phyloP scores from a whole-genome alignment of 2,797 vertebrate species.

The Aldrovandia affinis region DNA sequence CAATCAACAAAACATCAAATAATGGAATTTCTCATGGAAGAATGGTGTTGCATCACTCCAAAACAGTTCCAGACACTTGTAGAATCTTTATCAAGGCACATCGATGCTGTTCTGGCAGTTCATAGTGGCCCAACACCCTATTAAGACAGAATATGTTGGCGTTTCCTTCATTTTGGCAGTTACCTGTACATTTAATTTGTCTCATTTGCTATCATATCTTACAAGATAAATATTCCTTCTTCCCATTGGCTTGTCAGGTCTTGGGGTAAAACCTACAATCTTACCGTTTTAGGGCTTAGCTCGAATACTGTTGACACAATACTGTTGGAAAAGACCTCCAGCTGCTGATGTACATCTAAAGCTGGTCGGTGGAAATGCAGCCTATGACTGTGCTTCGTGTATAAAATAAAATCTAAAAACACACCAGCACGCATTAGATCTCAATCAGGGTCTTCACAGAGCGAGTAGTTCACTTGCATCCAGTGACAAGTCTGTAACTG shows the following conservation, averaged over 20 bases:
- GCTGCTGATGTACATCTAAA: neutral
- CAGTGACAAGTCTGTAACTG: slow-evolving; percentile 33
- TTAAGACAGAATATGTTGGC: too few relatives aligned
- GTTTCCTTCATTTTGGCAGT: too few relatives aligned
- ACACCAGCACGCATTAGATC: slow-evolving; percentile 1
- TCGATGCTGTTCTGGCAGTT: too few relatives aligned
- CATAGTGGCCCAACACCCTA: too few relatives aligned
- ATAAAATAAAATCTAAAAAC: neutral
- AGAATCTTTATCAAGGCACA: too few relatives aligned
- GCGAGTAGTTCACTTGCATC: neutral
- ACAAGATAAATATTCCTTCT: neutral
- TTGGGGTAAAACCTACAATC: neutral
- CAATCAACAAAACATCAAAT: too few relatives aligned
- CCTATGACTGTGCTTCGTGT: neutral
- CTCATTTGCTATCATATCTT: neutral
- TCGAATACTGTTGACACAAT: neutral
- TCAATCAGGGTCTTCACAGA: slow-evolving; percentile 6
- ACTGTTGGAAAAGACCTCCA: neutral
- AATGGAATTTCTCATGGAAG: too few relatives aligned
- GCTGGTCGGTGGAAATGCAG: neutral
- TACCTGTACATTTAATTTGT: too few relatives aligned
- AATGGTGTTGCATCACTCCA: too few relatives aligned
- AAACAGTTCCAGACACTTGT: too few relatives aligned
- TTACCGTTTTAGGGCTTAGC: neutral
- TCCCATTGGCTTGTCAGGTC: neutral